Evolutionary conservation across 1,140 invertebrate genomes (phyloP).

Genomic region (Dreissena polymorpha): DNA sequence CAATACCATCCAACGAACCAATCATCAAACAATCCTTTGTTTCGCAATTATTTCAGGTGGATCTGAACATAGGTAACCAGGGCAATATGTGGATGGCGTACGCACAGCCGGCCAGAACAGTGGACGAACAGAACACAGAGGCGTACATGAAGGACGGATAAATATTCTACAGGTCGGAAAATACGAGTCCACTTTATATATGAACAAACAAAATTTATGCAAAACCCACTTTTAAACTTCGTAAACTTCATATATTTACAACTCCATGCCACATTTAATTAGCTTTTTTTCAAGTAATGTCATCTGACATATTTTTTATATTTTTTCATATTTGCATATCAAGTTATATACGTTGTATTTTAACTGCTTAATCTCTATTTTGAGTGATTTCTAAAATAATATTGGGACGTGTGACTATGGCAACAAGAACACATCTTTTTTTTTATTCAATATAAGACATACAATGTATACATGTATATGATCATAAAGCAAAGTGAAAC

Average conservation of each 20-base stretch:
- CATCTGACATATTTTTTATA: neutral
- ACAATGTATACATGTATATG: too few relatives aligned
- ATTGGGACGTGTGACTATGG: neutral
- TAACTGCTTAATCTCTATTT: neutral
- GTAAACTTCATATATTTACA: too few relatives aligned
- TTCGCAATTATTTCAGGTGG: neutral
- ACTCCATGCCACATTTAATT: too few relatives aligned
- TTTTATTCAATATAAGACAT: too few relatives aligned
- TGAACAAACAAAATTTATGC: too few relatives aligned
- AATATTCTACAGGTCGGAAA: too few relatives aligned
- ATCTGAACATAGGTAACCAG: slow-evolving; percentile 14
- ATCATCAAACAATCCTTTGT: neutral
- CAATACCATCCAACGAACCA: neutral
- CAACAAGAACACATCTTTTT: too few relatives aligned
- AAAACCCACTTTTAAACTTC: too few relatives aligned
- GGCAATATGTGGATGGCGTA: slow-evolving; percentile 75
- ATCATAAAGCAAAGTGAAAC: neutral
- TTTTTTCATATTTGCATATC: neutral
- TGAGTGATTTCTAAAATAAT: neutral
- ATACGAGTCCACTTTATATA: too few relatives aligned
- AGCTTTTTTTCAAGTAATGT: neutral
- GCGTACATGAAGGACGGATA: too few relatives aligned
- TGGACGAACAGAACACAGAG: slow-evolving; percentile 80
- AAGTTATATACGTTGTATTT: neutral
- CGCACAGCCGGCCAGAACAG: slow-evolving; percentile 75